Percentiles rank a stretch among this genome's conserved stretches.
phyloP scores from a whole-genome alignment of 2,797 vertebrate species.

The Lithobates sylvaticus region DNA sequence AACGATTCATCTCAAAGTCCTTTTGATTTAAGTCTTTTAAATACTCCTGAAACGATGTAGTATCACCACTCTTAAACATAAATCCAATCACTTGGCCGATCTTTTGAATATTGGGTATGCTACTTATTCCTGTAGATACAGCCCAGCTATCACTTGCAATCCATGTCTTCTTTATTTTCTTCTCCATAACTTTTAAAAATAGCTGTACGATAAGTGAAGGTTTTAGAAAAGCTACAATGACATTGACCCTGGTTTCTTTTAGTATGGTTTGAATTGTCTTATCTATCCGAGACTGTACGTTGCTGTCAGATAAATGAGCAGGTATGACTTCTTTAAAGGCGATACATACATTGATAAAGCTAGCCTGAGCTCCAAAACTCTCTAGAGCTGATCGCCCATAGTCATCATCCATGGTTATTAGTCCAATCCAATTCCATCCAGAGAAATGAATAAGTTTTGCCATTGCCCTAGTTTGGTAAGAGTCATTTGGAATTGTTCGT shows the following conservation, averaged over 20 bases:
- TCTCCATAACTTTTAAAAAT: conserved; percentile 74
- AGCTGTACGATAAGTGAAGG: conserved; percentile 78
- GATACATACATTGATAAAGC: conserved; percentile 81
- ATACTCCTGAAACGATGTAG: conserved; percentile 77
- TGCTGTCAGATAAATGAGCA: conserved; percentile 75
- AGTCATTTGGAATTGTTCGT: conserved; percentile 86
- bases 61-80: conserved; percentile 82
- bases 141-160: conserved; percentile 91
- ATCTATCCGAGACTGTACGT: conserved; percentile 70
- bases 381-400: conserved; percentile 84
- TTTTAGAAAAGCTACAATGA: conserved; percentile 86
- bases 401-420: conserved; percentile 85
- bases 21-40: conserved; percentile 72
- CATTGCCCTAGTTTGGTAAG: conserved; percentile 88
- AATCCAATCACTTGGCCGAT: conserved; percentile 86
- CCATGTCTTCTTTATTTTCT: conserved; percentile 82
- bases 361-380: conserved; percentile 78
- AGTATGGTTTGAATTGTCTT: conserved; percentile 75
- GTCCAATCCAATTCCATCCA: conserved; percentile 88
- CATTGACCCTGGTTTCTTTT: conserved; percentile 79
- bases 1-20: conserved; percentile 71
- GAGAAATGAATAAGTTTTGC: conserved; percentile 77
- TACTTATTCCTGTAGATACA: conserved; percentile 71
- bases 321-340: conserved; percentile 85
- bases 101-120: conserved; percentile 73